These are phyloP conservation scores for Chloroceryle amazona DNA, from an alignment of 2,797 vertebrate species.

Conservation along the genomic window DNA sequence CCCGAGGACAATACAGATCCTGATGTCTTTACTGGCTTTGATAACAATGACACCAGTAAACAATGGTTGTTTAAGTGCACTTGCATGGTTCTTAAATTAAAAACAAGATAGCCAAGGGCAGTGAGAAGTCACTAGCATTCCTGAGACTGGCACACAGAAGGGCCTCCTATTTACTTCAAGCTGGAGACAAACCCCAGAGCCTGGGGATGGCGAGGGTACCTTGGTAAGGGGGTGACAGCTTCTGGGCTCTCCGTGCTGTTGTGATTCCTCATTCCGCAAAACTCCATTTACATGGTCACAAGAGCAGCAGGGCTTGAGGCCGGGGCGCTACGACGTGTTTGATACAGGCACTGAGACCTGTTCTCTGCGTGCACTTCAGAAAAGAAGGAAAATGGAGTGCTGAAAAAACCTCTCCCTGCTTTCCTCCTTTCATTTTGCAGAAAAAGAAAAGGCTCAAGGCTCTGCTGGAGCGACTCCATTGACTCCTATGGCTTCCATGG, in stretches of 20 bases:
- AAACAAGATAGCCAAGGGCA: slow-evolving; percentile 76
- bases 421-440: slow-evolving; percentile 37
- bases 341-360: neutral
- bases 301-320: neutral
- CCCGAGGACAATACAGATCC: slow-evolving; percentile 62
- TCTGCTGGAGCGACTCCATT: slow-evolving; percentile 62
- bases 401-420: slow-evolving; percentile 40
- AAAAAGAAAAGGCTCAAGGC: slow-evolving; percentile 67
- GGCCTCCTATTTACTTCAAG: slow-evolving; percentile 42
- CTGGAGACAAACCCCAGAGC: slow-evolving; percentile 38
- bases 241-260: slow-evolving; percentile 16
- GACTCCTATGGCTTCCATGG: slow-evolving; percentile 48
- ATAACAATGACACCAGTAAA: slow-evolving; percentile 77
- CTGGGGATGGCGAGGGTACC: neutral
- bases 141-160: slow-evolving; percentile 46
- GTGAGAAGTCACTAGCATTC: slow-evolving; percentile 58
- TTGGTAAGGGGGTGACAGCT: slow-evolving; percentile 27
- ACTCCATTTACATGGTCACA: slow-evolving; percentile 15
- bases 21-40: slow-evolving; percentile 77
- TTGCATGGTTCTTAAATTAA: slow-evolving; percentile 77
- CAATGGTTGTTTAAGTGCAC: slow-evolving; percentile 71
- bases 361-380: slow-evolving; percentile 17
- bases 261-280: neutral
- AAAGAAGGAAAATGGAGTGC: slow-evolving; percentile 24
- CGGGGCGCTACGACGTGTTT: neutral